Conservation (phyloP, 2,797 vertebrate species). For the Heliangelus exortis region DNA sequence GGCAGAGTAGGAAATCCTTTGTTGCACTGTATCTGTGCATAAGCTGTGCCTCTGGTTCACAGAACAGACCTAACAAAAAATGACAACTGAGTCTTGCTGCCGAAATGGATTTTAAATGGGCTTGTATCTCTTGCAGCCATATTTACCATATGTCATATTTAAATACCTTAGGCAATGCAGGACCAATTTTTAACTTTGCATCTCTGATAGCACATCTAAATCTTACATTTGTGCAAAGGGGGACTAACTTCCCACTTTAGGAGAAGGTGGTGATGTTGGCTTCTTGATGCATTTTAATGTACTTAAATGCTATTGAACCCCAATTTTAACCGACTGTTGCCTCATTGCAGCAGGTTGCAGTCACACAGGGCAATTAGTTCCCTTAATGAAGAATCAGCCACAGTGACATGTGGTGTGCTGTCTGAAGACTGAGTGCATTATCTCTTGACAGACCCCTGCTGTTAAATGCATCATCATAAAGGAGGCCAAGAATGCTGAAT, state of each 20-base stretch:
- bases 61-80: constrained; percentile 57
- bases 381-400: background rate
- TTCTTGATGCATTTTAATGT: background rate
- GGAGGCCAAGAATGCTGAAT: background rate
- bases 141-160: constrained; percentile 57
- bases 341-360: background rate
- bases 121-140: constrained; percentile 15
- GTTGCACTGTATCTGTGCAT: constrained; percentile 34
- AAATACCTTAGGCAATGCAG: constrained; percentile 26
- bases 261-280: background rate
- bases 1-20: constrained; percentile 70
- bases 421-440: background rate
- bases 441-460: background rate
- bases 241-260: background rate
- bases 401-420: background rate
- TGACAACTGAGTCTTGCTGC: constrained; percentile 64
- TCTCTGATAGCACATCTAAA: background rate
- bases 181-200: constrained; percentile 20
- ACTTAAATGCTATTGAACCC: background rate
- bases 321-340: background rate
- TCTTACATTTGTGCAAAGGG: background rate
- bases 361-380: background rate
- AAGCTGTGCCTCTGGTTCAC: constrained; percentile 64
- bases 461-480: background rate
- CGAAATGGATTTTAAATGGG: constrained; percentile 47